Base-by-base conservation (phyloP, 2,888 invertebrate genomes). In the Idaea straminata region DNA sequence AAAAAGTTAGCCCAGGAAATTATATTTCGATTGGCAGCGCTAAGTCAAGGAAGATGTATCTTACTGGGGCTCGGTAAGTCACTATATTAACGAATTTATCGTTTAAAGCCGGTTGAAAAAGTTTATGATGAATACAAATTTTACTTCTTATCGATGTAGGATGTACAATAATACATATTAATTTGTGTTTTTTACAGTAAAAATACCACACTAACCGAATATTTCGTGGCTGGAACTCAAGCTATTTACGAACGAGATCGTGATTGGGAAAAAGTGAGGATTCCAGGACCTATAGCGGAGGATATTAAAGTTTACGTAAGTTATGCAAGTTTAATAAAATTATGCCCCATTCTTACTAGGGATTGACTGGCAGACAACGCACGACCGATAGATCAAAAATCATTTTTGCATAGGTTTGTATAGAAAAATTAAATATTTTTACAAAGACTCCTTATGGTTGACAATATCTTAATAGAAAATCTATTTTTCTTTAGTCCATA, bases 271-370 rank as follows among this genome's bases (percentile, higher is more conserved):
- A 96, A 95, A 83, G 94, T 98, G 35, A 93, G 94, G 76, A 96
- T 98, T 77, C 95, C 96, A 63, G 98, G 97, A 75, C 98, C 98
- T 35, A 94, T 97, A 69, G 94, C 94, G 71, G 96, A 97, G 88
- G 95, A 96, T 74, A 95, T 98, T 73, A 94, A 96, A 84, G 93
- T 98, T 84, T 96, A 96, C 91, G 97, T 97, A 93, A 94, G 94
- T 85, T 47, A 13, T 3, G 47, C 47, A 5, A 36, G 5, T 10
- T 47, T 5, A 10, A 7, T 47, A 4, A 47, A 7, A 47, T 4
- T 47, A 47, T 4, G 47, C 6, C 47, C 13, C 47, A 13, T 13
- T 13, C 47, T 13, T 47, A 13, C 47, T 47, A 47, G 47, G 10
- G 2, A 25, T 25, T 25, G 3, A 25, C 25, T 25, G 25, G 25